A percentile compares a stretch with the other conserved stretches of the same genome.
Conservation (phyloP, 2,797 vertebrate species). For the Okamejei kenojei region DNA sequence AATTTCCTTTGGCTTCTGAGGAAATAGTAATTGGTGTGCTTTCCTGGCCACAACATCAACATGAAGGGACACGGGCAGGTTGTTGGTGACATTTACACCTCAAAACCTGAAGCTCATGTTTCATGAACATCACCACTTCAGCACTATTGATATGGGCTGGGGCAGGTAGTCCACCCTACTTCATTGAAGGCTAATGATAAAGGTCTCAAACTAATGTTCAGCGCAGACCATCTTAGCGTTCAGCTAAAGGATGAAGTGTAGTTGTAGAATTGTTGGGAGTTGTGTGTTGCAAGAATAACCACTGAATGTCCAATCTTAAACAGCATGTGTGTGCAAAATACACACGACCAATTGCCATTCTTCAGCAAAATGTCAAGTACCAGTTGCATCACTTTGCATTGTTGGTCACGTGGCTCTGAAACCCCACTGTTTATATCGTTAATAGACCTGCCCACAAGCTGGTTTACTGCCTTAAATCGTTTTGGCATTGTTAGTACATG, state of each 20-base stretch:
- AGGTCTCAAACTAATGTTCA: not conserved
- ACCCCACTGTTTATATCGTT: not conserved
- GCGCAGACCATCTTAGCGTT: not conserved
- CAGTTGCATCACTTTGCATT: not conserved
- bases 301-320: not conserved
- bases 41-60: no score
- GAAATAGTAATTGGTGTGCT: no score
- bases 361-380: constrained; percentile 7
- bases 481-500: not conserved
- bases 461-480: not conserved
- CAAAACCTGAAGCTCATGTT: no score
- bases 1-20: no score
- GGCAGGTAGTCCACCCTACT: no score
- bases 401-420: not conserved
- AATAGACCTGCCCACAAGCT: not conserved
- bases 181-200: not conserved
- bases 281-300: not conserved
- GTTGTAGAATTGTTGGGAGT: not conserved
- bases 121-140: no score
- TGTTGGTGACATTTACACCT: no score
- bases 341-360: not conserved
- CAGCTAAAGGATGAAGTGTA: not conserved
- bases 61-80: no score
- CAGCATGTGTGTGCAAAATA: not conserved
- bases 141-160: no score